Conservation (phyloP, 2,888 invertebrate genomes). For the Erynnis tages region DNA sequence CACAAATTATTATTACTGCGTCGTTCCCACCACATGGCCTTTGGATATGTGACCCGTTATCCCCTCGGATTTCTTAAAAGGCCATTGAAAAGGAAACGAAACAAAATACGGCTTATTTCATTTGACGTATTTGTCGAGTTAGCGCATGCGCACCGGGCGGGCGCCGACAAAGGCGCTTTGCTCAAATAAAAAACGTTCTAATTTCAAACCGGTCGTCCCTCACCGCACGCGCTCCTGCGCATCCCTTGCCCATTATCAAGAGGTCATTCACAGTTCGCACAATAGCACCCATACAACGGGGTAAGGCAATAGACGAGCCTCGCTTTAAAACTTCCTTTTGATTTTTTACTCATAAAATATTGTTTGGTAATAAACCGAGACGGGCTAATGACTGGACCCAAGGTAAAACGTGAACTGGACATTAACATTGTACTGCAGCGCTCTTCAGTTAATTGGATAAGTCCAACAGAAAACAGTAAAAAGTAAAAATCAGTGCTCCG, state of each 20-base stretch:
- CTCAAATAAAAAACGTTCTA: conserved; percentile 76
- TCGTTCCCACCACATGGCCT: conserved; percentile 12
- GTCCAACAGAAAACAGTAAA: conserved; percentile 18
- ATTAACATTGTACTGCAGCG: conserved; percentile 36
- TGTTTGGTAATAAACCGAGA: conserved; percentile 37
- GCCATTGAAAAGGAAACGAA: conserved; percentile 65
- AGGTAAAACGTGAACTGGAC: conserved; percentile 37
- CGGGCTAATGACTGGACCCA: conserved; percentile 34
- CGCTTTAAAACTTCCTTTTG: conserved; percentile 47
- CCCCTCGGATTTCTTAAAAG: conserved; percentile 40
- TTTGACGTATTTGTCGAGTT: conserved; percentile 80
- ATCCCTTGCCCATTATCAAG: conserved; percentile 76
- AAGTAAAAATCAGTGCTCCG: conserved; percentile 2
- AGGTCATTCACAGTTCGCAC: conserved; percentile 81
- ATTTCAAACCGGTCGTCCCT: conserved; percentile 79
- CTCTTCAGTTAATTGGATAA: conserved; percentile 29
- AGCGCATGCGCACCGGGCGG: conserved; percentile 77
- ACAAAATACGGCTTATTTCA: conserved; percentile 78
- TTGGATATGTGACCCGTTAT: conserved; percentile 16
- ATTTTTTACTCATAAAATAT: conserved; percentile 38
- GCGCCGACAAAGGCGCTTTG: conserved; percentile 72
- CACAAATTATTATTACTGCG: conserved; percentile 8
- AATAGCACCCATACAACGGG: conserved; percentile 64
- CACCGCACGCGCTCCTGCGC: conserved; percentile 76
- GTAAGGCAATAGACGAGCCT: conserved; percentile 63